Percentiles rank a stretch among this genome's conserved stretches.
Evolutionary conservation across 2,113 vertebrate genomes (phyloP).

Genomic region (Syngnathoides biaculeatus): DNA sequence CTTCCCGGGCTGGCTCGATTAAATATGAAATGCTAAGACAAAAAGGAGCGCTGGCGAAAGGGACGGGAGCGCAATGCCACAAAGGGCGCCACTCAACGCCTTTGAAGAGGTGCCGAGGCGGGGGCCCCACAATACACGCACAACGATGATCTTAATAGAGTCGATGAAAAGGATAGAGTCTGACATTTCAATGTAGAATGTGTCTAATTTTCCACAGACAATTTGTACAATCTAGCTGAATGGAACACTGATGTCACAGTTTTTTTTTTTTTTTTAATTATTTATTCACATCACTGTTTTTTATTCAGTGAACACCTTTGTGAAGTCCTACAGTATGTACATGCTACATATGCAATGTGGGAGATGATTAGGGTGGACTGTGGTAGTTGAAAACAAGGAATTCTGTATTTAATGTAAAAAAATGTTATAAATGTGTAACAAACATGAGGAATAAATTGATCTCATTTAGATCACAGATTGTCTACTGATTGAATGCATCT

Average conservation of each 20-base stretch:
- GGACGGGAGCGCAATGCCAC: constrained; percentile 55
- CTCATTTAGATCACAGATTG: no score
- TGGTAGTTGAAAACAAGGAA: no score
- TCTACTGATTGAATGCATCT: no score
- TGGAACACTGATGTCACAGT: background rate
- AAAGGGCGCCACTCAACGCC: constrained; percentile 72
- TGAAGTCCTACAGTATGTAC: no score
- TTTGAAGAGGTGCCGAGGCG: constrained; percentile 73
- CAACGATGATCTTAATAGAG: constrained; percentile 41
- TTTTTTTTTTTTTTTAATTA: no score
- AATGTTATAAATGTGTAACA: no score
- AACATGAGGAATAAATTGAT: no score
- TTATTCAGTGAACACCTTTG: background rate
- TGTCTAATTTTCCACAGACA: no score
- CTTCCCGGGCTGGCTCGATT: constrained; percentile 70
- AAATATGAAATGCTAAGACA: constrained; percentile 80
- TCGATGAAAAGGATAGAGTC: constrained; percentile 46
- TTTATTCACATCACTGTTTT: no score
- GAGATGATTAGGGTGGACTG: no score
- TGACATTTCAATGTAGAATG: constrained; percentile 30
- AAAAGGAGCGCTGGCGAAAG: constrained; percentile 54
- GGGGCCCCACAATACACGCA: constrained; percentile 44
- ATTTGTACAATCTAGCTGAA: background rate
- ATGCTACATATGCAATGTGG: no score
- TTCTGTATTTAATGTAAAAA: no score